These are phyloP conservation scores for Crotalus horridus DNA, from an alignment of 2,113 vertebrate species.

Conservation along the genomic window DNA sequence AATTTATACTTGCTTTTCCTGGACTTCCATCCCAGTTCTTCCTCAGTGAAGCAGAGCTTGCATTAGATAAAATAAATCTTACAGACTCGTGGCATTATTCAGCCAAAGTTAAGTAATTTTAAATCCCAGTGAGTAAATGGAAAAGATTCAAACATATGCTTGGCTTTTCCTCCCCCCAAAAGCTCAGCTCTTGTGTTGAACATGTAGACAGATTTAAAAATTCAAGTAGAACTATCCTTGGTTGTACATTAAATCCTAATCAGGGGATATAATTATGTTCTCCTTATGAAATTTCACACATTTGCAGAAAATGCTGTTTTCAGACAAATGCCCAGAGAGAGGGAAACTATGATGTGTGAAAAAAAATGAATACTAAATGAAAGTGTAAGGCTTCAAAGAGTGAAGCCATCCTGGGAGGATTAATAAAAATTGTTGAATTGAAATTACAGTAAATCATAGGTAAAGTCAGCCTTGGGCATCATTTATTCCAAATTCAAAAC, in stretches of 20 bases:
- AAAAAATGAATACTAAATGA: slow-evolving; percentile 17
- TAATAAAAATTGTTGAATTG: slow-evolving; percentile 3
- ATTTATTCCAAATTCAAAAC: background rate
- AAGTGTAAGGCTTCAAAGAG: background rate
- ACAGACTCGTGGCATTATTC: background rate
- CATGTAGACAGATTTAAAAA: background rate
- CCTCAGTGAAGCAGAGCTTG: background rate
- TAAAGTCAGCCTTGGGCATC: background rate
- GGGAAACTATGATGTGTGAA: background rate
- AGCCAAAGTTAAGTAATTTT: background rate
- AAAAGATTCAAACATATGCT: background rate
- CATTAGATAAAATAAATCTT: background rate
- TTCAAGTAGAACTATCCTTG: background rate
- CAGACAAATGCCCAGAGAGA: background rate
- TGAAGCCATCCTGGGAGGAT: slow-evolving; percentile 7
- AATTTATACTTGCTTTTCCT: background rate
- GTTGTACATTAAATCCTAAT: slow-evolving; percentile 1
- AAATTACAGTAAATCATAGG: background rate
- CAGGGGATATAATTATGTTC: slow-evolving; percentile 9
- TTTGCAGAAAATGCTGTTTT: slow-evolving; percentile 7
- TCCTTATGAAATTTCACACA: slow-evolving; percentile 9
- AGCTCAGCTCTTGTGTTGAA: background rate
- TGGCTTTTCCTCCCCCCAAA: background rate
- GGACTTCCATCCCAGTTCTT: background rate
- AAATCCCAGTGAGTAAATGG: background rate